Evolutionary conservation across 1,140 invertebrate genomes (phyloP).

Genomic region (Drosophila nikananu): DNA sequence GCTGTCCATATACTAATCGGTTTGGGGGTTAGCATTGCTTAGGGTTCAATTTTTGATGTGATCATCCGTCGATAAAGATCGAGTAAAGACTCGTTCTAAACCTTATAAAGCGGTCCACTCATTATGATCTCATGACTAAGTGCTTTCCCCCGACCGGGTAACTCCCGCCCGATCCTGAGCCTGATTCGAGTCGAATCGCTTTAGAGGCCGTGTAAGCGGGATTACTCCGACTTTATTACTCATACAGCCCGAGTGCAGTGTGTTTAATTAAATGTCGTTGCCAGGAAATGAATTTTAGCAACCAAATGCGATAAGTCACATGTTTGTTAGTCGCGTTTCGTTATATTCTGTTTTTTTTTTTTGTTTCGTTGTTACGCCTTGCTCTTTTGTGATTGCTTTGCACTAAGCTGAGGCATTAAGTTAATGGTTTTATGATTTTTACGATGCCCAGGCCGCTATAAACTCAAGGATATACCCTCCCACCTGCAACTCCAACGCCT

Average conservation of each 20-base stretch:
- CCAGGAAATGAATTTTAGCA: conserved; percentile 46
- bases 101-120: not conserved
- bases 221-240: conserved; percentile 24
- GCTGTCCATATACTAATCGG: too few relatives aligned
- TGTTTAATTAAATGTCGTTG: conserved; percentile 43
- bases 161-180: not conserved
- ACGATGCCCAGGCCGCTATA: conserved; percentile 3
- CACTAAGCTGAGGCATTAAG: conserved; percentile 28
- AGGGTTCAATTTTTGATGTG: not conserved
- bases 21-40: not conserved
- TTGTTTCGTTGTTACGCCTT: not conserved
- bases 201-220: not conserved
- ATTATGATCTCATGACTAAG: not conserved
- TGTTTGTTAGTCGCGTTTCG: conserved; percentile 19
- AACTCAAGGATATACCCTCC: conserved; percentile 5
- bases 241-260: conserved; percentile 10
- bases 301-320: conserved; percentile 51
- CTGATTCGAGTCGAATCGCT: not conserved
- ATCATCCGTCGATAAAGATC: not conserved
- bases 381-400: conserved; percentile 39
- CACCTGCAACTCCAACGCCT: not conserved
- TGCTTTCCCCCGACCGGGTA: not conserved
- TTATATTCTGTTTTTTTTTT: not conserved
- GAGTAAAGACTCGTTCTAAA: not conserved
- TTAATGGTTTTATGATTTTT: conserved; percentile 26